Evolutionary conservation across 1,140 invertebrate genomes (phyloP), one percentile per base, ranked within the genome.

Genomic region (Drosophila willistoni): DNA sequence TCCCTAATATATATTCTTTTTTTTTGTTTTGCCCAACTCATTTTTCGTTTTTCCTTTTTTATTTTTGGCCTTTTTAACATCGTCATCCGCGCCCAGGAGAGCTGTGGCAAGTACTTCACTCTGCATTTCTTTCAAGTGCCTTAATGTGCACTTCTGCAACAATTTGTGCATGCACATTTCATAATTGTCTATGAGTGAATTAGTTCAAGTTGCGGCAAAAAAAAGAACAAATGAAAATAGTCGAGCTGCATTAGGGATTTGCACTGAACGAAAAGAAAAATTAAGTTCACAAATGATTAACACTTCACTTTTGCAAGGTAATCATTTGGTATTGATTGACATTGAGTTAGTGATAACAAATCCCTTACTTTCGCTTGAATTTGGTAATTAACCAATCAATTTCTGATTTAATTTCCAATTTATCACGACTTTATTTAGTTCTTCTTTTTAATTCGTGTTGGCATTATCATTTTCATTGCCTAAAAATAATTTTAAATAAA

Each of bases 151-250:
- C 54, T 69, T 80, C 36, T 61, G 51, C 60, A 33, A 55, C 64
- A 69, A 79, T 84, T 81, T 75, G 68, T 63, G 68, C 55, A 64
- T 68, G 68, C 64, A 71, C 55, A 81, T 78, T 22, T 65, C 64
- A 60, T 76, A 76, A 81, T 86, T 87, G 83, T 77, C 63, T 67
- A 70, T 51, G 33, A 73, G 73, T 64, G 64, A 74, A 86, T 87
- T 86, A 79, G 67, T 69, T 64, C 47, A 76, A 86, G 57, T 71
- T 34, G 41, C 34, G 29, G 34, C 34, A 19, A 17, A 3, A n/a
- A n/a, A n/a, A n/a, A n/a, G n/a, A n/a, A n/a, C n/a, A n/a, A n/a
- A 57, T 3, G 7, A 14, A 3, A 55, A 56, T 62, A 25, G 61
- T 68, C 56, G 9, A 36, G 13, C 22, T 12, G 41, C 25, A 42